Evolutionary conservation across 1,140 invertebrate species (phyloP).

Genomic region (Coptotermes formosanus): DNA sequence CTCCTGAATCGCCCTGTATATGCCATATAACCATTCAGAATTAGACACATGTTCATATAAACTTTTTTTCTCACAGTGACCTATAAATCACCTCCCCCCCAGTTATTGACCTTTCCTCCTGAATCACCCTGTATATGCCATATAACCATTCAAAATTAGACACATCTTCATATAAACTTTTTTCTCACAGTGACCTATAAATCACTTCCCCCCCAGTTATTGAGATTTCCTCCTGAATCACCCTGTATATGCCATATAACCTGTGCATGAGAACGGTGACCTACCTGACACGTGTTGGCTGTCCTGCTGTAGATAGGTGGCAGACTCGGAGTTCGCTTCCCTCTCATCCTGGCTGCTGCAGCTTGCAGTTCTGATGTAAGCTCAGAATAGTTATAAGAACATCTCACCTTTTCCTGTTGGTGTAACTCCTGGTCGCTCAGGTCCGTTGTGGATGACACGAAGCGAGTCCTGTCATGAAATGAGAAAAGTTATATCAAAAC

Average conservation of each 20-base stretch:
- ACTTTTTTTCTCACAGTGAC: too few species aligned
- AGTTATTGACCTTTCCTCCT: too few species aligned
- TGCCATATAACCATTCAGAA: background rate
- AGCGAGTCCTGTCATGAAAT: background rate
- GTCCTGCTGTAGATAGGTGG: constrained; percentile 55
- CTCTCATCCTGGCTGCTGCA: constrained; percentile 21
- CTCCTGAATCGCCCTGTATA: background rate
- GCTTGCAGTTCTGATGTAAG: background rate
- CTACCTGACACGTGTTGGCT: background rate
- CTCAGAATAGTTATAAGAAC: background rate
- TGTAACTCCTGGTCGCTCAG: background rate
- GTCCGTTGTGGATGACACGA: background rate
- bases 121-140: background rate
- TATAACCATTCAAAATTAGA: too few species aligned
- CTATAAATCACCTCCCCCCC: too few species aligned
- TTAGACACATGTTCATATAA: too few species aligned
- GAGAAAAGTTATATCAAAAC: too few species aligned
- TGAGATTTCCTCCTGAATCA: too few species aligned
- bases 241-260: background rate
- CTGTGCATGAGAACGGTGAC: background rate
- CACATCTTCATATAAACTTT: too few species aligned
- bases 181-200: too few species aligned
- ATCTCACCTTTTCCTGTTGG: background rate
- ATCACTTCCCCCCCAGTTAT: too few species aligned
- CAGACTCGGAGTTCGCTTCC: constrained; percentile 57